Evolutionary conservation across 2,797 vertebrate genomes (phyloP), one percentile per base, ranked within the genome.

Genomic region (Typhlichthys eigenmanni): DNA sequence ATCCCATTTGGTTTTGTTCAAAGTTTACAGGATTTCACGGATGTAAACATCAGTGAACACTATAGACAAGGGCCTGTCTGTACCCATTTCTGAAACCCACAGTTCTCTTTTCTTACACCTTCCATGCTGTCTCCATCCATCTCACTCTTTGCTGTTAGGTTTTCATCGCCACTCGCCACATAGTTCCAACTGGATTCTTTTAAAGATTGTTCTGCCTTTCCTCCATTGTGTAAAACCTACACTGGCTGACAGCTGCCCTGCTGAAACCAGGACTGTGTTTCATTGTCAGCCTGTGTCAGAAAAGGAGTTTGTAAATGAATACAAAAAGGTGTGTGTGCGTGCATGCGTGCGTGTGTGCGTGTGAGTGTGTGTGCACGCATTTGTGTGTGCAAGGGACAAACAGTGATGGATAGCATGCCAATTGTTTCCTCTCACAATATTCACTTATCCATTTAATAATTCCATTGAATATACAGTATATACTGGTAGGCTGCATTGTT

Each of bases 261-360:
- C 69, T 80, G 82, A 83, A 82, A 80, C 76, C 65, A 56, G 54
- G 74, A 64, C 64, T 82, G 81, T 67, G 55, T 50, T 75, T 78
- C 74, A 90, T 87, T 91, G 80, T 89, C 80, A 80, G 71, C 47
- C 54, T 17, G 75, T 78, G 85, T 79, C 86, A 85, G 71, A 78
- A 60, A 67, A 70, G 46, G 58, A 77, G 48, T 66, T 68, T 66
- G 68, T 64, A 71, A 84, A 79, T 73, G 66, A 80, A 83, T 64
- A 57, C 66, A 72, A 69, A 69, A 45, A 46, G 60, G 59, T 52
- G 60, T 53, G 52, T 58, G 61, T 59, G 55, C 56, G 60, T 58
- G 52, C 64, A 57, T 47, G 51, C 29, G 47, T n/a, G 50, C 47
- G 45, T 60, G 24, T n/a, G 54, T 61, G 43, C 62, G 38, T 38